Percentiles rank a stretch among this genome's conserved stretches.
These are phyloP conservation scores for Aythya baeri DNA, from an alignment of 2,113 vertebrate species.

Conservation along the genomic window DNA sequence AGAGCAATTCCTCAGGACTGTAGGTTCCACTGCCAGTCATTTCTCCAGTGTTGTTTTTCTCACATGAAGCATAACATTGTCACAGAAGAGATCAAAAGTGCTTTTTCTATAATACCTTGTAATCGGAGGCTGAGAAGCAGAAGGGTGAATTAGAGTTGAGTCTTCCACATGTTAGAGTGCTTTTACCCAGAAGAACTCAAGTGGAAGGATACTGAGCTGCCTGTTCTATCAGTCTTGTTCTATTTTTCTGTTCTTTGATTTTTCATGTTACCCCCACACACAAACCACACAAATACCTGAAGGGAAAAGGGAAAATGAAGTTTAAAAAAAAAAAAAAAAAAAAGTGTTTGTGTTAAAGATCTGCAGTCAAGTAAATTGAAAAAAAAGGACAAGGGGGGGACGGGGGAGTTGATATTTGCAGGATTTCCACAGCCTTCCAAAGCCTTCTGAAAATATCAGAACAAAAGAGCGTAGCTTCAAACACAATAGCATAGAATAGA, in stretches of 20 bases:
- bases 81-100: not conserved
- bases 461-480: not conserved
- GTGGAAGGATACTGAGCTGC: not conserved
- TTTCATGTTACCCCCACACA: not conserved
- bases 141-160: not conserved
- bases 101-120: not conserved
- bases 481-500: not conserved
- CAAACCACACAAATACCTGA: not conserved
- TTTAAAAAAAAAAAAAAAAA: not conserved
- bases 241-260: not conserved
- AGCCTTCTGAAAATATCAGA: not conserved
- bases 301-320: not conserved
- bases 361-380: not conserved
- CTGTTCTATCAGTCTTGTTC: not conserved
- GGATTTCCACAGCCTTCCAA: not conserved
- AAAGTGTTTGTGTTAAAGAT: not conserved
- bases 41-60: not conserved
- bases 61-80: accelerated
- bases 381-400: not conserved
- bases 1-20: not conserved
- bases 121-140: not conserved
- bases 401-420: not conserved
- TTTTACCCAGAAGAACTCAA: not conserved
- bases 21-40: not conserved
- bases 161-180: not conserved